Base-by-base conservation (phyloP, 2,113 vertebrate species). In the Ochotona princeps region DNA sequence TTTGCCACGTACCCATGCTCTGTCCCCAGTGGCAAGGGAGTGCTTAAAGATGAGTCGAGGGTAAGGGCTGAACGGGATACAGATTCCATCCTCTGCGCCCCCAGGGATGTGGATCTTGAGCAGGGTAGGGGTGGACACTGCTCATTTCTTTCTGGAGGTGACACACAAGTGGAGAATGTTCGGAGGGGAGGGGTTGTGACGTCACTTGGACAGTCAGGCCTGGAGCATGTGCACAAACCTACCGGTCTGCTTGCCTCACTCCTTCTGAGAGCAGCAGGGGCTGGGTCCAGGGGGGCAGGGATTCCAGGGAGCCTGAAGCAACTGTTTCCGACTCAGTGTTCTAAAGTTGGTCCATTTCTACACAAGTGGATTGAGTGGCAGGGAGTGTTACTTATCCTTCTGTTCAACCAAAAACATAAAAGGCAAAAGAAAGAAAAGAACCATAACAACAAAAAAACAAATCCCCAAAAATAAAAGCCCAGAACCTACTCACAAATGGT, bases 291-390 rank as follows among this genome's bases (percentile, higher is more conserved):
- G 69, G 28, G 66, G 69, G 66, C 69, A 61, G 44, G 67, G 54
- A 44, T 38, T 49, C 49, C 1, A 9, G 23, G 57, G 17, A n/a
- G 7, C 72, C 51, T 32, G 63, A 49, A 86, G 49, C 73, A 63
- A 26, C 9, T 47, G 44, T 93, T 44, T 92, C 61, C 83, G 88
- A 76, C 69, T 32, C 38, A 83, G 73, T 25, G 88, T 69, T 88
- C 15, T 92, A 91, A 92, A 73, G 75, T 81, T 92, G 91, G 87
- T 94, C 94, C 89, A 47, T 32, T 76, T 89, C 73, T 92, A 91
- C 66, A 93, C 89, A 72, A 73, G 25, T 14, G 4, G 14, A 3
- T 83, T 30, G 63, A 10, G 26, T 23, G 26, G 18, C 2, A 61
- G 54, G 75, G 32, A 90, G 74, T 57, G 81, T 67, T 70, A 90